Conservation (phyloP, 1,140 invertebrate species). For the Zaprionus taronus region DNA sequence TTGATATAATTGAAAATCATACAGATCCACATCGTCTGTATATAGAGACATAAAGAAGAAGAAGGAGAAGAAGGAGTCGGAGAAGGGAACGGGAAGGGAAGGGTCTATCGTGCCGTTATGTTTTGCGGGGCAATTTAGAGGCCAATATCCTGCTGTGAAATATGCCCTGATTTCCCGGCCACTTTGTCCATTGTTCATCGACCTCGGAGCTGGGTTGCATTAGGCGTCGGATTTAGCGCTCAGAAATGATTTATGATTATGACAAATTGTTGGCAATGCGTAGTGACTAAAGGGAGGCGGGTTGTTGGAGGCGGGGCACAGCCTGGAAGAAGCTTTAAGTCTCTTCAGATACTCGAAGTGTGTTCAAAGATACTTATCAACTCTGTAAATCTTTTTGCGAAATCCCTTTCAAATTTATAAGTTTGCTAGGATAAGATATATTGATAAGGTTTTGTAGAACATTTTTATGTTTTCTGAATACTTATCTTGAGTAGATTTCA, state of each 20-base stretch:
- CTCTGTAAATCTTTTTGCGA: background rate
- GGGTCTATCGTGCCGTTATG: slow-evolving; percentile 41
- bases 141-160: slow-evolving; percentile 84
- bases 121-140: slow-evolving; percentile 84
- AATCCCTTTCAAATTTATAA: background rate
- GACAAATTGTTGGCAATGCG: slow-evolving; percentile 69
- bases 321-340: slow-evolving; percentile 24
- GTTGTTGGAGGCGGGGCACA: slow-evolving; percentile 15
- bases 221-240: slow-evolving; percentile 78
- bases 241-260: slow-evolving; percentile 83
- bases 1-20: slow-evolving; percentile 83
- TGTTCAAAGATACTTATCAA: background rate
- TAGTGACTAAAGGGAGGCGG: slow-evolving; percentile 31
- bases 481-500: too few species aligned
- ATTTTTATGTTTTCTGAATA: too few species aligned
- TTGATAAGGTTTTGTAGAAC: background rate
- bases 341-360: background rate
- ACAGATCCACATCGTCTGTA: slow-evolving; percentile 4
- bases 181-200: slow-evolving; percentile 46
- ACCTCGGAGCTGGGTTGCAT: slow-evolving; percentile 50
- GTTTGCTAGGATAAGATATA: background rate
- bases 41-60: slow-evolving; percentile 3
- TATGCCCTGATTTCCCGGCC: slow-evolving; percentile 76
- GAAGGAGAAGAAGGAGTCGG: too few species aligned
- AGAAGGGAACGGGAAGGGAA: background rate